Evolutionary conservation across 2,797 vertebrate genomes (phyloP).

Genomic region (Prunella strophiata): DNA sequence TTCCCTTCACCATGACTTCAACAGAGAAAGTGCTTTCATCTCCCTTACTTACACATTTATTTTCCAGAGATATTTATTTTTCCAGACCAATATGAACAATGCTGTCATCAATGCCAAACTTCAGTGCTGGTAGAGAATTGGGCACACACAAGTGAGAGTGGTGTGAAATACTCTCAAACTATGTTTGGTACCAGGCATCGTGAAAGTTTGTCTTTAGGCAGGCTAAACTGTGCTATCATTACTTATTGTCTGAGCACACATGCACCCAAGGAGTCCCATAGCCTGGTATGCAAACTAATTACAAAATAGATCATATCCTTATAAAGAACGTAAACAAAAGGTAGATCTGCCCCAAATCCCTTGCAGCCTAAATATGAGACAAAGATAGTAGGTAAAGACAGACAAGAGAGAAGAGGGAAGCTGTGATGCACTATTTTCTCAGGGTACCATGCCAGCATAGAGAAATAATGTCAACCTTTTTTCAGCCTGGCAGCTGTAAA

Average conservation of each 20-base stretch:
- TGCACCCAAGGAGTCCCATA: neutral
- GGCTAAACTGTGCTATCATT: neutral
- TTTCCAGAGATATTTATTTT: neutral
- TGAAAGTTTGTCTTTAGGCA: neutral
- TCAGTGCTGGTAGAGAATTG: neutral
- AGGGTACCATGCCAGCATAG: neutral
- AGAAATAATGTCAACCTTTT: neutral
- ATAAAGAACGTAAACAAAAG: neutral
- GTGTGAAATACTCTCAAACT: neutral
- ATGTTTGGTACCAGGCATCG: neutral
- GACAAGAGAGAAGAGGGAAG: neutral
- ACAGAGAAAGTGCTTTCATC: neutral
- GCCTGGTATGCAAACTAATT: neutral
- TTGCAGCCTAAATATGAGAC: neutral
- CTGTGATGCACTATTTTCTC: neutral
- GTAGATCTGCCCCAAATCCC: neutral
- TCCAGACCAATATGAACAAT: neutral
- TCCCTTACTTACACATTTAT: neutral
- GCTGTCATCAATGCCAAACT: neutral
- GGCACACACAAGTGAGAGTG: neutral
- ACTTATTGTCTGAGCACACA: neutral
- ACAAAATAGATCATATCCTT: neutral
- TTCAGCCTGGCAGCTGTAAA: neutral
- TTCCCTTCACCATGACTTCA: neutral
- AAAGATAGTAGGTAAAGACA: neutral